A percentile compares a stretch with the other conserved stretches of the same genome.
These are phyloP conservation scores for Nasonia vitripennis DNA, from an alignment of 1,140 invertebrate genomes.

Conservation along the genomic window DNA sequence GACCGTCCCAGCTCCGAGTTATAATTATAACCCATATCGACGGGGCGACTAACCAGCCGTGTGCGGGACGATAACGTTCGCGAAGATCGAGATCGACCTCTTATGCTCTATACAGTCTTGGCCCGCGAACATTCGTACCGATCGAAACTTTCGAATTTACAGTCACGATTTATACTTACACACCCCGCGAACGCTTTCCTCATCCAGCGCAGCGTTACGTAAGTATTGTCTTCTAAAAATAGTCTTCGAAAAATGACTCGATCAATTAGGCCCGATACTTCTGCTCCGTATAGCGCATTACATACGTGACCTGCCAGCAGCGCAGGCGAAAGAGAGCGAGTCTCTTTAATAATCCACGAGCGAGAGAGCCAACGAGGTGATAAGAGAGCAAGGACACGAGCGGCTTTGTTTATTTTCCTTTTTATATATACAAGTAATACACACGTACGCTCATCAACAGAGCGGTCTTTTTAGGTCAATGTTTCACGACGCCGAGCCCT, in stretches of 20 bases:
- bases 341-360: slow-evolving; percentile 57
- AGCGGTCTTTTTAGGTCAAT: slow-evolving; percentile 14
- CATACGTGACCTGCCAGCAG: not conserved
- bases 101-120: too few species aligned
- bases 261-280: not conserved
- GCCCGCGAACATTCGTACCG: too few species aligned
- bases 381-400: slow-evolving; percentile 56
- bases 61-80: not conserved
- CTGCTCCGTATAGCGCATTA: too few species aligned
- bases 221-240: too few species aligned
- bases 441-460: not conserved
- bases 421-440: not conserved
- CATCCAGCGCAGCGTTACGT: too few species aligned
- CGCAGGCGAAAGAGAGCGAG: not conserved
- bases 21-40: slow-evolving; percentile 65
- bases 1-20: not conserved
- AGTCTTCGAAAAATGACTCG: not conserved
- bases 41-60: slow-evolving; percentile 52
- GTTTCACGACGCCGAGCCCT: not conserved
- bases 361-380: slow-evolving; percentile 53
- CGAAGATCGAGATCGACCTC: not conserved
- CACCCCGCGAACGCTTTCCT: too few species aligned
- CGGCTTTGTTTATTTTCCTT: not conserved
- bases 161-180: too few species aligned
- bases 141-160: too few species aligned